Evolutionary conservation across 64 coral and sea anemone genomes (phyloP).

Genomic region (Porites lutea): DNA sequence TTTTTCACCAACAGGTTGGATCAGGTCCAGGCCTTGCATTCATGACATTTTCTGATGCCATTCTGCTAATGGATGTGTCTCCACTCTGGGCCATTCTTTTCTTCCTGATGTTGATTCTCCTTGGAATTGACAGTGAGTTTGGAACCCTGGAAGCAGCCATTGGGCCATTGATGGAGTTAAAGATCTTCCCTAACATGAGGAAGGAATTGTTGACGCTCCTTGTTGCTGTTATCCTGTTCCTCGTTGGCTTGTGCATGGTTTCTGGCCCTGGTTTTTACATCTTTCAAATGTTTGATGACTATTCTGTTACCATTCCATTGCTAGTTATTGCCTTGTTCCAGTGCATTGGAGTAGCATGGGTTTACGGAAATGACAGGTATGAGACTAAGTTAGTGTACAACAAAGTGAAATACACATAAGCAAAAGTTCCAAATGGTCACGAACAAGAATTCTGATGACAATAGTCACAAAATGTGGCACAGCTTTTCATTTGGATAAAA

Average conservation of each 20-base stretch:
- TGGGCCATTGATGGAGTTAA: slow-evolving; percentile 92
- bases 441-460: no score
- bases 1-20: slow-evolving; percentile 68
- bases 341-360: slow-evolving; percentile 96
- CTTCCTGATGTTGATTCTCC: slow-evolving; percentile 91
- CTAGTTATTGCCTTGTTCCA: slow-evolving; percentile 93
- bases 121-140: slow-evolving; percentile 96
- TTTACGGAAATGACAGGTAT: slow-evolving; percentile 95
- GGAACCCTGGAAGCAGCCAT: slow-evolving; percentile 95
- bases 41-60: slow-evolving; percentile 95
- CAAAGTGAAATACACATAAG: no score
- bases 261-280: slow-evolving; percentile 91
- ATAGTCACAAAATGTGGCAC: no score
- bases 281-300: slow-evolving; percentile 96
- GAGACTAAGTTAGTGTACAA: no score
- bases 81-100: slow-evolving; percentile 96
- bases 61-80: slow-evolving; percentile 93
- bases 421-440: no score
- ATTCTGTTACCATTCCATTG: slow-evolving; percentile 92
- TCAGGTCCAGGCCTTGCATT: slow-evolving; percentile 95
- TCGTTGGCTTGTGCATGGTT: slow-evolving; percentile 86
- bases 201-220: slow-evolving; percentile 82
- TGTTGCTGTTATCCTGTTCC: slow-evolving; percentile 68
- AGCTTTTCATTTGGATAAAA: no score
- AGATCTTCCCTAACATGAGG: slow-evolving; percentile 83